Percentiles rank a stretch among this genome's conserved stretches.
Evolutionary conservation across 37 sponge, comb jelly and placozoan species (phyloP).

Genomic region (Dysidea cf. avara): DNA sequence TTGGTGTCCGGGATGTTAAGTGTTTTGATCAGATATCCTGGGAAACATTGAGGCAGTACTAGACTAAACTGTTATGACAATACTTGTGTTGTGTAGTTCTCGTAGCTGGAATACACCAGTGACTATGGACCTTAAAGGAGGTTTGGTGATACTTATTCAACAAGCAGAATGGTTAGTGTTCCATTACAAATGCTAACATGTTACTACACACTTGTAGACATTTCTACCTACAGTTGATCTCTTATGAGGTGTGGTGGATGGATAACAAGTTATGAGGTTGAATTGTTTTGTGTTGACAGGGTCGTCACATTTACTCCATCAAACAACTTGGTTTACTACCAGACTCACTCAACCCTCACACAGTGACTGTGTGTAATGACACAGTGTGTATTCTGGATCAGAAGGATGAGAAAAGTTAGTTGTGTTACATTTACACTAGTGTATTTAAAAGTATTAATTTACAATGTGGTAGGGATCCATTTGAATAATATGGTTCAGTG

Average conservation of each 20-base stretch:
- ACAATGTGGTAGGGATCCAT: too few species aligned
- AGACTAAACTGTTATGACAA: neutral
- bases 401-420: constrained; percentile 82
- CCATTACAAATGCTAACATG: too few species aligned
- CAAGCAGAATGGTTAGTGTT: constrained; percentile 65
- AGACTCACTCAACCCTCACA: constrained; percentile 64
- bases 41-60: too few species aligned
- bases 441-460: too few species aligned
- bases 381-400: constrained; percentile 73
- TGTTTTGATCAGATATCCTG: too few species aligned
- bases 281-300: constrained; percentile 33
- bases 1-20: too few species aligned
- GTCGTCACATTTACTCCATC: constrained; percentile 69
- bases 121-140: constrained; percentile 77
- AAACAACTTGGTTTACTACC: constrained; percentile 52
- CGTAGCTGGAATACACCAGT: constrained; percentile 90
- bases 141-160: constrained; percentile 62
- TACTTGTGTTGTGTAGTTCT: constrained; percentile 18
- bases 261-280: too few species aligned
- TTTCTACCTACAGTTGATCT: constrained; percentile 72
- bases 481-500: too few species aligned
- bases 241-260: constrained; percentile 71
- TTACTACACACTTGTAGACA: constrained; percentile 24
- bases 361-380: constrained; percentile 67
- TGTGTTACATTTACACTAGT: too few species aligned